phyloP scores from a whole-genome alignment of 2,888 invertebrate species.

The Lasioglossum pauxillum region DNA sequence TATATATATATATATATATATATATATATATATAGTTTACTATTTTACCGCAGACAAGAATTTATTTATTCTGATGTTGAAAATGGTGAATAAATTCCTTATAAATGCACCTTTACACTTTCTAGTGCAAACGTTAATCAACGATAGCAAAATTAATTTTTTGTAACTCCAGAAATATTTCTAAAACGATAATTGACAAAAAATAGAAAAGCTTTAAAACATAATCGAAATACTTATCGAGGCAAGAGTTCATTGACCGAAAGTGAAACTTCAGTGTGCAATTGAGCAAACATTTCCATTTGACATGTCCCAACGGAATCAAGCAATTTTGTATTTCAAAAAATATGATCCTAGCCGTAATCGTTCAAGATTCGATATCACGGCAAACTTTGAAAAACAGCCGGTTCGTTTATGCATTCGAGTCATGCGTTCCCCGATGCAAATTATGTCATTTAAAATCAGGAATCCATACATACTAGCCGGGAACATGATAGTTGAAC shows the following conservation, averaged over 20 bases:
- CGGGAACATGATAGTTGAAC: constrained; percentile 36
- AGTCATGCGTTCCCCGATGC: not conserved
- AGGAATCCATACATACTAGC: constrained; percentile 13
- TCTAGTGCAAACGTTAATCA: not conserved
- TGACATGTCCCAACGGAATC: not conserved
- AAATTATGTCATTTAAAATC: constrained; percentile 29
- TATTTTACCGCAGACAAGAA: not conserved
- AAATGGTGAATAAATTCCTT: not conserved
- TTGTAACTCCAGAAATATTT: not conserved
- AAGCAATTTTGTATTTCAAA: not conserved
- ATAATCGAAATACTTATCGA: not conserved
- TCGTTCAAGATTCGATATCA: not conserved
- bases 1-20: too few relatives aligned
- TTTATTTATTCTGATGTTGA: not conserved
- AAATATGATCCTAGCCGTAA: not conserved
- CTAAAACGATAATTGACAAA: not conserved
- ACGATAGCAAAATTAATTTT: not conserved
- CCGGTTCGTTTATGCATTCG: not conserved
- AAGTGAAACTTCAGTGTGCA: not conserved
- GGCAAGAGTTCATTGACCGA: not conserved
- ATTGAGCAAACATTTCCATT: not conserved
- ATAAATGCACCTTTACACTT: not conserved
- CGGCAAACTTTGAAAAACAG: not conserved
- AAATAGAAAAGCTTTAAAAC: not conserved
- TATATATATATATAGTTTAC: too few relatives aligned